Evolutionary conservation across 2,797 vertebrate genomes (phyloP), one percentile per base, ranked within the genome.

Genomic region (Dryobates pubescens): DNA sequence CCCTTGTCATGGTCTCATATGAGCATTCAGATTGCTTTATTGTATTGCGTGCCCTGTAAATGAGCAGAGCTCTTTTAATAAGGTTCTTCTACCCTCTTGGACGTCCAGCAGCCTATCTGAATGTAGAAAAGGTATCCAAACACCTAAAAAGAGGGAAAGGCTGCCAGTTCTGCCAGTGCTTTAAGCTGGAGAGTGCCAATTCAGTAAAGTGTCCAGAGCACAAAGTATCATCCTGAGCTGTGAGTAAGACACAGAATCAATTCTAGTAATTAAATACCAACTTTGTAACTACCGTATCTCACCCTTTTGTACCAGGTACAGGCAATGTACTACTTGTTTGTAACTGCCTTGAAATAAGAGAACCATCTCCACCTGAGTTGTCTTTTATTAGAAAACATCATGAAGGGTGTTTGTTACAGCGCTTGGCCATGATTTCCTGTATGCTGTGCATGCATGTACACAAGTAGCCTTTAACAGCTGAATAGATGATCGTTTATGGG

Each of bases 11-110:
- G 74, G 78, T 88, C 54, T 69, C 53, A 49, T 68, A 62, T 78
- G 88, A 92, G 71, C 90, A 90, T 82, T 84, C 75, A 87, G 9
- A 80, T 84, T 88, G 86, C 61, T 86, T 86, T 86, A 80, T 88
- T 80, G 64, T 63, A 58, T 86, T 49, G 17, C 34, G 51, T 78
- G 51, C n/a, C 68, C 68, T 86, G 54, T 71, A 89, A 93, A 92
- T 83, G 82, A 91, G n/a, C 73, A 89, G 22, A 56, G 56, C 65
- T 87, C 23, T 82, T 77, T 59, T 13, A 30, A 49, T 70, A 70
- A 0, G 1, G 26, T 65, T 64, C 18, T 89, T 82, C 75, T 86
- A 23, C 30, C 18, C 51, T 34, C 51, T 94, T 94, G 67, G 81
- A 74, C 9, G 63, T 70, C 62, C 32, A 57, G 71, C 32, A 86